Evolutionary conservation across 2,888 invertebrate species (phyloP).

Genomic region (Phortica okadai): DNA sequence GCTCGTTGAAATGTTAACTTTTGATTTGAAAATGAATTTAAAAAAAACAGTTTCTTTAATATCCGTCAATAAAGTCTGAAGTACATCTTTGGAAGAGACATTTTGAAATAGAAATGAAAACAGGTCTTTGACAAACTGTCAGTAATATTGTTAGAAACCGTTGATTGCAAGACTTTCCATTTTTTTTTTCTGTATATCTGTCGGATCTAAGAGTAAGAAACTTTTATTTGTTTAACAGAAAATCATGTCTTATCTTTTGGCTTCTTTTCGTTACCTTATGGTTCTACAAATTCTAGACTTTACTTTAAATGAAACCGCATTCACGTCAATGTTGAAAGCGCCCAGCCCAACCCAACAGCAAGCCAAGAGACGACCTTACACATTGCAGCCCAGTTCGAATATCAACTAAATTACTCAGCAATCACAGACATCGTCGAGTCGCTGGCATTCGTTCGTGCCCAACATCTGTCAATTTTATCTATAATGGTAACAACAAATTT

Average conservation of each 20-base stretch:
- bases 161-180: neutral
- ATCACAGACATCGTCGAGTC: neutral
- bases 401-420: neutral
- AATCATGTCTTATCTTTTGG: no score
- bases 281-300: neutral
- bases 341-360: neutral
- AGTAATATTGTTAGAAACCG: neutral
- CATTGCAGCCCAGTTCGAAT: neutral
- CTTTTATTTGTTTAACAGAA: no score
- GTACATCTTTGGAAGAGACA: constrained; percentile 4
- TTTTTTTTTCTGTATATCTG: neutral
- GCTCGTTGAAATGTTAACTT: constrained; percentile 27
- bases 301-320: neutral
- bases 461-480: constrained; percentile 62
- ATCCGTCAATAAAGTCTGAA: constrained; percentile 11
- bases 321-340: neutral
- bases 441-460: constrained; percentile 30
- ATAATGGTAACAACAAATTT: neutral
- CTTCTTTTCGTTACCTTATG: no score
- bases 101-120: constrained; percentile 9
- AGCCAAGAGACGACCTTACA: neutral
- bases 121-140: constrained; percentile 19
- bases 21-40: neutral
- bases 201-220: no score
- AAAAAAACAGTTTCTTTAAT: neutral